Percentiles rank a stretch among this genome's conserved stretches.
These are phyloP conservation scores for Mus musculus DNA, from an alignment of 2,113 vertebrate genomes.

Conservation along the genomic window GRCm39 chr2:119514501-119515000, in stretches of 20 bases:
- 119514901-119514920: not conserved
- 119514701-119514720: constrained; percentile 37
- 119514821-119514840: not conserved
- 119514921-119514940: constrained; percentile 19
- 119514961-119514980: not conserved
- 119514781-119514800: not conserved
- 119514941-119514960: not conserved
- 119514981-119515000: not conserved
- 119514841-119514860: constrained; percentile 1
- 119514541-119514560: too few relatives aligned
- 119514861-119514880: constrained; percentile 18
- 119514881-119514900: not conserved
- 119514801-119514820: not conserved
- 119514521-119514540: too few relatives aligned
- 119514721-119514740: not conserved
- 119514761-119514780: not conserved
- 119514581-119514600: too few relatives aligned
- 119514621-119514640: too few relatives aligned
- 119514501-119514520: too few relatives aligned
- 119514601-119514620: too few relatives aligned
- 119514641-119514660: too few relatives aligned
- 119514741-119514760: not conserved
- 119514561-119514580: too few relatives aligned
- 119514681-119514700: not conserved
- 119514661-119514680: not conserved